Evolutionary conservation across 2,797 vertebrate genomes (phyloP), one percentile per base, ranked within the genome.

Genomic region (Eulemur albifrons): DNA sequence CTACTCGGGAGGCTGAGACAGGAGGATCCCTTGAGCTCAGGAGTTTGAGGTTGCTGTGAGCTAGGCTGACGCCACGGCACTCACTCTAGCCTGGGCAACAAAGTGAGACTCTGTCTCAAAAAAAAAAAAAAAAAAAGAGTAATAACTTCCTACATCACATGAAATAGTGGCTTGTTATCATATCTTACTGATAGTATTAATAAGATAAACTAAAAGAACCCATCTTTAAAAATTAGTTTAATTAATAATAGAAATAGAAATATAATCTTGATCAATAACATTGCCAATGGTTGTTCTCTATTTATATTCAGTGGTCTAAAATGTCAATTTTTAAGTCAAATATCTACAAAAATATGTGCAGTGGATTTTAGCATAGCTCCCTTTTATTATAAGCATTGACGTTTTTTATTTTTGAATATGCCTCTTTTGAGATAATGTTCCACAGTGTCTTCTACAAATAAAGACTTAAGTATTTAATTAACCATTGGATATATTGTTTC

Each of bases 211-310:
- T 54, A 90, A 94, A 88, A 54, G 23, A 76, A 65, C 10, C 15
- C 27, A 86, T 85, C 57, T 88, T 88, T 95, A 50, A 61, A 88
- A 93, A 89, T 70, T 76, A 67, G 61, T 88, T 81, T 38, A 90
- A 95, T 84, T 93, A 93, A 70, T 76, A 90, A 43, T 77, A 90
- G 20, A 90, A 79, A 90, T 84, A 80, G 25, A 97, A 93, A 88
- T 63, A 87, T 79, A 4, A 82, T 52, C 20, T 69, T 45, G 85
- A 83, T 38, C 38, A 94, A 65, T 72, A 91, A 84, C 63, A 95
- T 38, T 83, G 25, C 45, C 90, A 72, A 45, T 72, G 25, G n/a
- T 23, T 90, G 14, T 48, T 95, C 48, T 93, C 25, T 69, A 5
- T 48, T 83, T 67, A 40, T 76, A 96, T 95, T 69, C 59, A 50